These are phyloP conservation scores for Poecilia latipinna DNA, from an alignment of 2,113 vertebrate genomes.

Conservation along the genomic window DNA sequence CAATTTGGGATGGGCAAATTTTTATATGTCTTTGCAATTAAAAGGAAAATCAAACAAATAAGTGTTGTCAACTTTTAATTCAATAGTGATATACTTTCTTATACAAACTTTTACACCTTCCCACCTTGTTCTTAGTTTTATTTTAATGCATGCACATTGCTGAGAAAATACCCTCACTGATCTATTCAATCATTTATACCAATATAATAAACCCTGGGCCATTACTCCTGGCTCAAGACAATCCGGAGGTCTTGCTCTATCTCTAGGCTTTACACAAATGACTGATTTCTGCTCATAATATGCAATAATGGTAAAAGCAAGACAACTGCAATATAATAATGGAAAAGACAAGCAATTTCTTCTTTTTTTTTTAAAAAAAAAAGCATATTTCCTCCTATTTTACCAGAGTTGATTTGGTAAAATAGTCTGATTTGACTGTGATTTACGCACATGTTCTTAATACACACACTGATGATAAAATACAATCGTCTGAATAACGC, in stretches of 20 bases:
- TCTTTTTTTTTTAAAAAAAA: too few relatives aligned
- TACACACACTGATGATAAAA: too few relatives aligned
- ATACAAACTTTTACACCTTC: background rate
- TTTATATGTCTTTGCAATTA: background rate
- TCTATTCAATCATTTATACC: background rate
- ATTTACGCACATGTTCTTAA: too few relatives aligned
- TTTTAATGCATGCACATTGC: background rate
- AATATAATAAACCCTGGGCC: background rate
- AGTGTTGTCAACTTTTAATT: background rate
- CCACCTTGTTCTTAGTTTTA: background rate
- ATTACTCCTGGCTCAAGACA: background rate
- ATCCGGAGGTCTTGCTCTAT: background rate
- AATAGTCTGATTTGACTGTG: too few relatives aligned
- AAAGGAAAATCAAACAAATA: background rate
- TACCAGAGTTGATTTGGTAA: too few relatives aligned
- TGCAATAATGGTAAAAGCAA: background rate
- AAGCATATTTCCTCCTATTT: too few relatives aligned
- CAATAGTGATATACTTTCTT: too few relatives aligned
- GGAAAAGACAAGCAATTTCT: too few relatives aligned
- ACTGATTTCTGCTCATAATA: background rate
- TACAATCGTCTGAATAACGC: too few relatives aligned
- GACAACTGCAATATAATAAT: background rate
- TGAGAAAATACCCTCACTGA: background rate
- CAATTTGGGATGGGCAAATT: background rate
- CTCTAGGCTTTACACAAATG: slow-evolving; percentile 5